Evolutionary conservation across 2,888 invertebrate genomes (phyloP), one percentile per base, ranked within the genome.

Genomic region (Plagiodera versicolora): DNA sequence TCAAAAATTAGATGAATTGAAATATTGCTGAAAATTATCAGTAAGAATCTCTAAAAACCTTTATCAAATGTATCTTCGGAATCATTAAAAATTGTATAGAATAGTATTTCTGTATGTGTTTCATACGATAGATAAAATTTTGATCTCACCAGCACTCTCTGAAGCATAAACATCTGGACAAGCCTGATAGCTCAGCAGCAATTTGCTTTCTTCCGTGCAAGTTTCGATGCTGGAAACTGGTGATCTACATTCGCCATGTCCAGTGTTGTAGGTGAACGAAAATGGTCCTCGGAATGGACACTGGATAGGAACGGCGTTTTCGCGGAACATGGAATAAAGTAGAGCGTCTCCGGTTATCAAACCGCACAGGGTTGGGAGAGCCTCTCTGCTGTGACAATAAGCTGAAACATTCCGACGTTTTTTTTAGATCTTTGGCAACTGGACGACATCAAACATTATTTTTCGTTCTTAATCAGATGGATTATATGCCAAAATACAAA

Each of bases 141-240:
- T 6, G 24, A 14, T 39, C 82, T 81, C 81, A 94, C 95, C 92
- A 74, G 94, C 91, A 78, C 94, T 94, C 78, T 95, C 95, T 0
- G 95, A 92, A 53, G 92, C 94, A 69, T 89, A 87, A 5, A 95
- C 90, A 80, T 95, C 95, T 14, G 94, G 94, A 78, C 97, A 97
- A 5, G 95, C 95, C 79, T 95, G 95, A 81, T 95, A 96, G 80
- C 91, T 91, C 75, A 97, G 89, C 68, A 95, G 85, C 56, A 96
- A 84, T 68, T 92, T 86, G 67, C 94, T 94, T 75, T 95, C 92
- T 79, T 96, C 95, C 0, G 95, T 95, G 81, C 96, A 97, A 74
- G 93, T 92, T 80, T 95, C 95, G 72, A 96, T 92, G 70, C 93
- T 93, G 50, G 95, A 95, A 55, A 91, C 89, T 0, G 96, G 96